Percentiles rank a stretch among this genome's conserved stretches.
Conservation (phyloP, 2,797 vertebrate species). For the Enteromius treurensis region DNA sequence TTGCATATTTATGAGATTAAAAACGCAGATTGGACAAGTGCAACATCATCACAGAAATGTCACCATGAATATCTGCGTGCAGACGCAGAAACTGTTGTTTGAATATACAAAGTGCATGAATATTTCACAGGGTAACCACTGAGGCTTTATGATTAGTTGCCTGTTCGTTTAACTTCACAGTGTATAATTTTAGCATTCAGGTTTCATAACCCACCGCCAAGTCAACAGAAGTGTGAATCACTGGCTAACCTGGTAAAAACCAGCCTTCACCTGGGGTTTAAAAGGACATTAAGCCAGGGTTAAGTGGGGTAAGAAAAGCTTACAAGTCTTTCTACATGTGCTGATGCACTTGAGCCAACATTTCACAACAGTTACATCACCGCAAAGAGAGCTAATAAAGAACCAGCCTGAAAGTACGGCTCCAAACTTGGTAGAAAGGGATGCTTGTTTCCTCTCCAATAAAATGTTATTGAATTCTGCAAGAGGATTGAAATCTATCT, state of each 20-base stretch:
- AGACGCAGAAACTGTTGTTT: neutral
- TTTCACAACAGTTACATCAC: slow-evolving; percentile 32
- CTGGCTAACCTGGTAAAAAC: neutral
- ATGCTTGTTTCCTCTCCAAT: slow-evolving; percentile 14
- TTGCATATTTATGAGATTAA: neutral
- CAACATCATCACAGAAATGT: neutral
- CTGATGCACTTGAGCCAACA: slow-evolving; percentile 13
- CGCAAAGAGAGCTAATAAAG: slow-evolving; percentile 30
- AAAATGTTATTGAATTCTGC: slow-evolving; percentile 39
- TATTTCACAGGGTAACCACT: slow-evolving; percentile 2
- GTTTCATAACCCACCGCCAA: neutral
- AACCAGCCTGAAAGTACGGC: slow-evolving; percentile 8
- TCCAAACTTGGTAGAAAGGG: slow-evolving; percentile 4
- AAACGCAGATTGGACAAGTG: neutral
- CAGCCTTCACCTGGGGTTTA: neutral
- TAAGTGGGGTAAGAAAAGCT: slow-evolving; percentile 22
- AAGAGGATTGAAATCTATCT: slow-evolving; percentile 12
- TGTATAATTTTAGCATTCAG: neutral
- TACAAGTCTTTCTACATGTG: slow-evolving; percentile 7
- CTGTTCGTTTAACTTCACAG: neutral
- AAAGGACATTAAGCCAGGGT: slow-evolving; percentile 5
- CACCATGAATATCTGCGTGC: neutral
- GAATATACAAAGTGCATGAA: slow-evolving; percentile 13
- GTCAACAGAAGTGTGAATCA: neutral
- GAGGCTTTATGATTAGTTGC: neutral